A percentile compares a stretch with the other conserved stretches of the same genome.
Conservation (phyloP, 2,888 invertebrate species). For the Imbricaverruca yamaguchii region DNA sequence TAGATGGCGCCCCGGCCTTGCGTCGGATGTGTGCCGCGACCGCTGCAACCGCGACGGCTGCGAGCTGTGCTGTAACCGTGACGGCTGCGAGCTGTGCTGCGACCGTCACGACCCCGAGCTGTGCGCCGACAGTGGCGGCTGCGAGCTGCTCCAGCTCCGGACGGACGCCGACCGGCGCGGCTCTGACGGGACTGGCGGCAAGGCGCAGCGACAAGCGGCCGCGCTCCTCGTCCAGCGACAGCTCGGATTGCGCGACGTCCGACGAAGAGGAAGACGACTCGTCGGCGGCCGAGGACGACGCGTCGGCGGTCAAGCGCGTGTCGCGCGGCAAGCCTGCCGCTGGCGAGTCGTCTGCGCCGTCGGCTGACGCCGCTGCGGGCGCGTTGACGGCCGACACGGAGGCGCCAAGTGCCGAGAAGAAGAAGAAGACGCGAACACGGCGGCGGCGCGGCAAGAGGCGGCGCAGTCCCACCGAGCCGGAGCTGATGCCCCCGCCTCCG, state of each 20-base stretch:
- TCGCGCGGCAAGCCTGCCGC: not conserved
- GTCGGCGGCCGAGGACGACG: not conserved
- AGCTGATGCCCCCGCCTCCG: not conserved
- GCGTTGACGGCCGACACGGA: not conserved
- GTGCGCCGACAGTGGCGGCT: not conserved
- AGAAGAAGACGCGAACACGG: constrained; percentile 6
- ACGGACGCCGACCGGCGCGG: no score
- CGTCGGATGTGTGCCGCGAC: no score
- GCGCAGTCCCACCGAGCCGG: not conserved
- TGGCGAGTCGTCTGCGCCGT: not conserved
- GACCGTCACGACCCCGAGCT: not conserved
- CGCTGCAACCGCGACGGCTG: not conserved
- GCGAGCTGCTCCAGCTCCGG: not conserved
- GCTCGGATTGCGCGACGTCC: not conserved
- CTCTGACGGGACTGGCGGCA: not conserved
- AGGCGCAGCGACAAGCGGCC: not conserved
- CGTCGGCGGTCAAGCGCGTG: not conserved
- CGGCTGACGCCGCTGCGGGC: not conserved
- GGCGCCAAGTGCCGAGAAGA: not conserved
- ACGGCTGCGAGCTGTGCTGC: not conserved
- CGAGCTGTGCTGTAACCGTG: not conserved
- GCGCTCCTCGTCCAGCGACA: not conserved
- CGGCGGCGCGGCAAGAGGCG: not conserved
- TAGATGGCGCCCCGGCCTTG: no score
- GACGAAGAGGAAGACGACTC: not conserved